Base-by-base conservation (phyloP, 2,888 invertebrate genomes). In the Anoplius nigerrimus region DNA sequence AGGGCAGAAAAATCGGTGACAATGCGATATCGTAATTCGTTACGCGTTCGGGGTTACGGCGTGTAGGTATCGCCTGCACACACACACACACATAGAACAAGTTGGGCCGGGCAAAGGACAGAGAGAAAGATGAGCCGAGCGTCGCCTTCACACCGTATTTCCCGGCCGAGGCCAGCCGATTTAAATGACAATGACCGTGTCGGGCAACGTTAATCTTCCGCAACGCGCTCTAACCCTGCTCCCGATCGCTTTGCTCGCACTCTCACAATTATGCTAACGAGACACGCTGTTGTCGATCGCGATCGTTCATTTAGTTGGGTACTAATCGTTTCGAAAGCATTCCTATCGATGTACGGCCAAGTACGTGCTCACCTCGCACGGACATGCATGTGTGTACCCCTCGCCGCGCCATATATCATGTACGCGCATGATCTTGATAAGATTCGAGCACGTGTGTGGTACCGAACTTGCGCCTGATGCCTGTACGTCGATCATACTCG, bases 121-220 rank as follows among this genome's bases (percentile, higher is more conserved):
- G 27, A 34, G 48, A 4, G 1, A n/a, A 57, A 18, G 21, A 16
- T 42, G 43, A 20, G 34, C 20, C 52, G 22, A 0, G 21, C 13
- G 43, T 43, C 5, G 34, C 24, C 45, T 22, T 21, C 20, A n/a
- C 13, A 24, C 22, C 20, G 22, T 54, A 54, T 58, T 59, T 64
- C 56, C 43, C 24, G 43, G 55, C 57, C 43, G 57, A 58, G 43
- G 22, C 11, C 34, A 27, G 53, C 65, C 63, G 58, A 77, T 70
- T 76, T 74, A 60, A 77, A 77, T 72, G 74, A 77, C 74, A 77
- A 72, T 74, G 77, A 69, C 71, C 74, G 64, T 57, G 61, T 42
- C 72, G 62, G 61, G 57, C 46, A 52, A 22, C 55, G 69, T 65
- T 65, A 48, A 54, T 64, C 51, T 61, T 52, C 34, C 45, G 60